phyloP scores from a whole-genome alignment of 2,797 vertebrate species.

The Tarsius wallacei region DNA sequence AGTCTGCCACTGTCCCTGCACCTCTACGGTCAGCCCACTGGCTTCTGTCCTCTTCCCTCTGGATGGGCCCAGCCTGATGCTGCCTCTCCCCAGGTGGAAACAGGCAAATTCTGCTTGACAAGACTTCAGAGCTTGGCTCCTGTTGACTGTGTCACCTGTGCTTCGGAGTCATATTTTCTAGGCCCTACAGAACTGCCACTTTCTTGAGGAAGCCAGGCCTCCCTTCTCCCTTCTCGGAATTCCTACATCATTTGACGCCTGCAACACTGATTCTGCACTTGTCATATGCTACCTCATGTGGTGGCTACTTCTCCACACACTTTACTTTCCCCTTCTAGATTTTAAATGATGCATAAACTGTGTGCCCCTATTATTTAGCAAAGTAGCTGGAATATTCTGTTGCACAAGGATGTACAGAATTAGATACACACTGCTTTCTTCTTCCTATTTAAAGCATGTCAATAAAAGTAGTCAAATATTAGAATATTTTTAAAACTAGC shows the following conservation, averaged over 20 bases:
- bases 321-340: conserved; percentile 6
- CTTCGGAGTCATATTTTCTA: not conserved
- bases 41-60: not conserved
- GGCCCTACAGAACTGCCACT: not conserved
- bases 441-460: conserved; percentile 12
- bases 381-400: not conserved
- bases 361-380: not conserved
- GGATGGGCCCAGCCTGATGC: too few relatives aligned
- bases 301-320: not conserved
- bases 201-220: not conserved
- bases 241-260: not conserved
- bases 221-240: not conserved
- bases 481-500: conserved; percentile 49
- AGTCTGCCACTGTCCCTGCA: not conserved
- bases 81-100: not conserved
- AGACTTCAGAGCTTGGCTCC: not conserved
- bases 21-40: not conserved
- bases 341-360: not conserved
- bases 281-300: not conserved
- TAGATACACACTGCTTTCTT: not conserved
- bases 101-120: not conserved
- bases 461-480: conserved; percentile 17
- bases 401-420: not conserved
- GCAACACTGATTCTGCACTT: not conserved
- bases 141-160: not conserved